Evolutionary conservation across 2,797 vertebrate genomes (phyloP), one percentile per base, ranked within the genome.

Genomic region (Lacerta viridis): DNA sequence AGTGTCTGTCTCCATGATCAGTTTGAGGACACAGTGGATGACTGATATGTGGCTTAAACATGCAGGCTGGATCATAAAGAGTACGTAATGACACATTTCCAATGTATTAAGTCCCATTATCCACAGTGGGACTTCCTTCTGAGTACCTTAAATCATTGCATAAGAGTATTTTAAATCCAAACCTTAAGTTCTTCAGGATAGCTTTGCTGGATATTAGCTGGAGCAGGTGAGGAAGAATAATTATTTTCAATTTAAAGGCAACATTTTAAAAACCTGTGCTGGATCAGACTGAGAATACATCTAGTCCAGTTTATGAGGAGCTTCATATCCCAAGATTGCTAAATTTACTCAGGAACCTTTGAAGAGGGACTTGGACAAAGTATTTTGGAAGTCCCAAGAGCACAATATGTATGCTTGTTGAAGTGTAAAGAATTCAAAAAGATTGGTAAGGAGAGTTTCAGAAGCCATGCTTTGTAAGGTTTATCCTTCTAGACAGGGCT

Each of bases 131-230:
- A 25, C 8, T 23, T 46, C 20, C 7, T 83, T 69, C 36, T 23
- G 27, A 83, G 39, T 46, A 83, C 33, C 50, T 69, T 55, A 55
- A 15, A 55, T 55, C 50, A 55, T 55, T 71, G 29, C 64, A 50
- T 50, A 10, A 17, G 25, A 83, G 41, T 46, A 17, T 41, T 29
- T 41, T 81, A 86, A 92, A 71, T 77, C 11, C 39, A 36, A 87
- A 82, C 0, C 64, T 85, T n/a, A 82, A 84, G 13, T 43, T 69
- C 46, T 77, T 86, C 20, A 33, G n/a, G 69, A 36, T 3, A 29
- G 77, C 0, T 0, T 39, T 46, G 81, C 0, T 0, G 55, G 89
- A 89, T 20, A 59, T 50, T 18, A 90, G 50, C 66, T 84, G n/a
- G 84, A 90, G 29, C 9, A 1, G 2, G 74, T 87, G 83, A 68